Base-by-base conservation (phyloP, 2,113 vertebrate species). In the Lethenteron reissneri region DNA sequence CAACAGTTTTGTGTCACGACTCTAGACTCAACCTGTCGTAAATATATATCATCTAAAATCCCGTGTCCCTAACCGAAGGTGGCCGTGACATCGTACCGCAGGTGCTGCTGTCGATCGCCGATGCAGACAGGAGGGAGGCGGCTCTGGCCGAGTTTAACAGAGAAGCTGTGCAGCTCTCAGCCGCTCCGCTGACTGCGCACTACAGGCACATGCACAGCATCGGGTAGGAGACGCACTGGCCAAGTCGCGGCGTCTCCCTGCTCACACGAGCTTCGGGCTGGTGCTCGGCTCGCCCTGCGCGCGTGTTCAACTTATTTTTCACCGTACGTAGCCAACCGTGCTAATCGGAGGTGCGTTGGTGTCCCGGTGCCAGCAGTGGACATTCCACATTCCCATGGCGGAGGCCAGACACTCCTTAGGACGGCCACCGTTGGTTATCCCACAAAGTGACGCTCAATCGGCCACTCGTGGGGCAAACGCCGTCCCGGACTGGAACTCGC, bases 71-170 rank as follows among this genome's bases (percentile, higher is more conserved):
- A 41, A 41, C 64, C 64, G 64, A 69, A 10, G 11, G 8, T 2
- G n/a, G 25, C n/a, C 9, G 9, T 69, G 25, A 69, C 11, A 11
- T 11, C 25, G 64, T 11, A 17, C n/a, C 11, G 25, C 74, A 94
- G 92, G 79, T 74, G 71, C 57, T 84, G 74, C 75, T 83, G 75
- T 73, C 73, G 2, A 75, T 87, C 60, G 79, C 83, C 0, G 57
- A 78, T 57, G 78, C 80, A 64, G 77, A 76, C 41, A 73, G 80
- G 69, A 75, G 71, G 75, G 86, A 89, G 71, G 78, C 58, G 2
- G 80, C 77, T 1, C 80, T 95, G 64, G 60, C 73, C 21, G 77
- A 73, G 70, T 81, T 89, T 75, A 95, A 84, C 74, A 74, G 74
- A 64, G 79, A 84, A 9, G 74, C 80, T 1, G 73, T 83, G 78